A percentile compares a stretch with the other conserved stretches of the same genome.
phyloP scores from a whole-genome alignment of 2,888 invertebrate genomes.

The Ennomos erosarius region DNA sequence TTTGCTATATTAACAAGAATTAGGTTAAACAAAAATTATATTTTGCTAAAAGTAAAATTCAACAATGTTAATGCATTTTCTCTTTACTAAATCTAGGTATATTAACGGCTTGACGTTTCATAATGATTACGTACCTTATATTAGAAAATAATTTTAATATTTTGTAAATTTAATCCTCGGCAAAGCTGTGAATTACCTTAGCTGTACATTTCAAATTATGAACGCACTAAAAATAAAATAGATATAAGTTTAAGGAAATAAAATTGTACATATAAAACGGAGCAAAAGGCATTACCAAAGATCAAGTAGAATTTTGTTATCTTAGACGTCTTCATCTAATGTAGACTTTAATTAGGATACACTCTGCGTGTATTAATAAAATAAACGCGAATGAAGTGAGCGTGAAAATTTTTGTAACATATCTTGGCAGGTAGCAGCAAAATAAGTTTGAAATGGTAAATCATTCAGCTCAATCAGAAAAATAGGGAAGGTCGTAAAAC shows the following conservation, averaged over 20 bases:
- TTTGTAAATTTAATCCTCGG: constrained; percentile 35
- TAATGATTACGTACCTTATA: too few relatives aligned
- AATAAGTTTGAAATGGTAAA: too few relatives aligned
- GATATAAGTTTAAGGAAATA: constrained; percentile 16
- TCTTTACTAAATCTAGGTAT: too few relatives aligned
- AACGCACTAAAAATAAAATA: constrained; percentile 7
- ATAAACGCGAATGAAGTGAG: too few relatives aligned
- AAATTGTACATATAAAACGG: constrained; percentile 33
- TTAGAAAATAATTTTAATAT: constrained; percentile 13
- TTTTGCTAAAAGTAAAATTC: constrained; percentile 15
- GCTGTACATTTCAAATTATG: constrained; percentile 45
- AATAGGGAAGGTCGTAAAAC: too few relatives aligned
- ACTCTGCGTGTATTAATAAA: too few relatives aligned
- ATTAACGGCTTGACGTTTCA: too few relatives aligned
- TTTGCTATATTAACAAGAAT: constrained; percentile 14
- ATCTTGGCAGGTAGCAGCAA: too few relatives aligned
- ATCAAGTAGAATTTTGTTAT: constrained; percentile 17
- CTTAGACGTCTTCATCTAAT: constrained; percentile 26
- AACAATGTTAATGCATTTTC: constrained; percentile 4
- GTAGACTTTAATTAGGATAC: constrained; percentile 9
- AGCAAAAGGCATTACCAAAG: constrained; percentile 30
- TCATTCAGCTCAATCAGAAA: too few relatives aligned
- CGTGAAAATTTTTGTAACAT: too few relatives aligned
- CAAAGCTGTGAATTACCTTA: constrained; percentile 55
- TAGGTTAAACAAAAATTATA: constrained; percentile 1